These are phyloP conservation scores for Botia almorhae DNA, from an alignment of 2,797 vertebrate genomes.

Conservation along the genomic window DNA sequence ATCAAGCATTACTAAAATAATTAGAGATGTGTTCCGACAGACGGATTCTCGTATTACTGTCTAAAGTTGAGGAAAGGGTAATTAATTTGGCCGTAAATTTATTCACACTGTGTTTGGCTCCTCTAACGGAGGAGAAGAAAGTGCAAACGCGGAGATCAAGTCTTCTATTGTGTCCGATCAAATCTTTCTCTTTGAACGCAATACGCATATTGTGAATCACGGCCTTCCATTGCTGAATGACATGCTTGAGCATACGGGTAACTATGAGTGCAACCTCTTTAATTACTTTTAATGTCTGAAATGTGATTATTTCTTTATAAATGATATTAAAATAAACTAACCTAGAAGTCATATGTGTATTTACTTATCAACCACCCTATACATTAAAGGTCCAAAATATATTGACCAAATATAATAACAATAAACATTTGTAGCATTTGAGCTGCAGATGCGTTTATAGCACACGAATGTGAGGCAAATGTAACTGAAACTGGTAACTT, in stretches of 20 bases:
- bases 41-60: constrained; percentile 76
- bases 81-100: constrained; percentile 82
- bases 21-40: constrained; percentile 73
- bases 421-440: no score
- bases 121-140: constrained; percentile 77
- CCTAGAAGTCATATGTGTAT: background rate
- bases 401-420: no score
- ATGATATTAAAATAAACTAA: background rate
- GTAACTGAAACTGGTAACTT: constrained; percentile 5
- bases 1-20: constrained; percentile 80
- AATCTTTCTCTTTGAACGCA: constrained; percentile 77
- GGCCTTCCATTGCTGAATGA: constrained; percentile 72
- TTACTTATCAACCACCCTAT: background rate
- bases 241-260: constrained; percentile 73
- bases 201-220: constrained; percentile 75
- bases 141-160: constrained; percentile 62
- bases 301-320: constrained; percentile 1
- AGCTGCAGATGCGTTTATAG: background rate
- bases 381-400: background rate
- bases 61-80: constrained; percentile 80
- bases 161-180: constrained; percentile 76
- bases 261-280: constrained; percentile 43
- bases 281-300: constrained; percentile 35
- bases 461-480: background rate
- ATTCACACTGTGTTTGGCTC: constrained; percentile 74